Percentiles rank a stretch among this genome's conserved stretches.
phyloP scores from a whole-genome alignment of 2,888 invertebrate species.

The Hoplodrina blanda region DNA sequence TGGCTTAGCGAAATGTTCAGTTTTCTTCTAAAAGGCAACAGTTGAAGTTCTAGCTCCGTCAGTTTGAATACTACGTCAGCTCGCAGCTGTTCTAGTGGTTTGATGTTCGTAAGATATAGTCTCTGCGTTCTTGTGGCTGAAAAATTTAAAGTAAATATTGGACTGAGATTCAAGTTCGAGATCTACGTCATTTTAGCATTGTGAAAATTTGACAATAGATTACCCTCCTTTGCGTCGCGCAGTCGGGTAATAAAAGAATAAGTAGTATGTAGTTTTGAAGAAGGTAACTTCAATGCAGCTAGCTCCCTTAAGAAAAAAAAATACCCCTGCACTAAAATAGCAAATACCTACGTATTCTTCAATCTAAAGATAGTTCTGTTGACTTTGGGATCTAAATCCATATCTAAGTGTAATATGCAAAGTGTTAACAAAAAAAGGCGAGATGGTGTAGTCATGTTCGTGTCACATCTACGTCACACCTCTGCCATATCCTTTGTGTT shows the following conservation, averaged over 20 bases:
- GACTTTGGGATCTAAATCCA: no score
- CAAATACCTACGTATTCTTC: no score
- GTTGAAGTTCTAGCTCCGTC: constrained; percentile 93
- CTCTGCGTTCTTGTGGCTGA: constrained; percentile 91
- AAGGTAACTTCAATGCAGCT: neutral
- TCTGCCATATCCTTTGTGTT: constrained; percentile 1
- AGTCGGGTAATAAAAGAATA: no score
- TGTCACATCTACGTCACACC: constrained; percentile 3
- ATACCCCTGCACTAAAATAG: no score
- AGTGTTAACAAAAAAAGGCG: neutral
- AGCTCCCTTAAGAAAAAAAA: no score
- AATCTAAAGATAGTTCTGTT: no score
- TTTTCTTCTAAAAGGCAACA: constrained; percentile 93
- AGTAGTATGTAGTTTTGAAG: no score
- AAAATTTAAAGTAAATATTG: constrained; percentile 42
- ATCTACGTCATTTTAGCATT: no score
- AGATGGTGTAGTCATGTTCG: neutral
- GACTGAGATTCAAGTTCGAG: no score
- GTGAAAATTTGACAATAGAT: neutral
- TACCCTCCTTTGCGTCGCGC: no score
- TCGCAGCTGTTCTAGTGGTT: constrained; percentile 92
- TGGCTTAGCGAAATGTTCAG: constrained; percentile 94
- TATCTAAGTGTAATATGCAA: neutral
- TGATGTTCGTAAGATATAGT: constrained; percentile 92
- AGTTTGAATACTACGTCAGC: constrained; percentile 94